Evolutionary conservation across 1,140 invertebrate species (phyloP).

Genomic region (Telenomus remus): DNA sequence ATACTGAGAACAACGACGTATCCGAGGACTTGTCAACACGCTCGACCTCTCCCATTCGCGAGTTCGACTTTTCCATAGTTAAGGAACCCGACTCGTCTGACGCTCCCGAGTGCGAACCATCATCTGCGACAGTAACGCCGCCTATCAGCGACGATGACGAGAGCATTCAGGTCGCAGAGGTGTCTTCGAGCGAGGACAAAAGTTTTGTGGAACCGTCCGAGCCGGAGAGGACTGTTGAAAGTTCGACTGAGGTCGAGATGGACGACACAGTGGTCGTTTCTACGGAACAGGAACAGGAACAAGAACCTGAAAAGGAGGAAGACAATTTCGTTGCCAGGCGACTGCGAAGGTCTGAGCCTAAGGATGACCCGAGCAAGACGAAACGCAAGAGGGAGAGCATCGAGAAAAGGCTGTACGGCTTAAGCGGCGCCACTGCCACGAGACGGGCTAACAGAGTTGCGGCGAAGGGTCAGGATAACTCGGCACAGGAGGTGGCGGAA

Average conservation of each 20-base stretch:
- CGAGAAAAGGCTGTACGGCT: conserved; percentile 27
- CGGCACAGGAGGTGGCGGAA: conserved; percentile 5
- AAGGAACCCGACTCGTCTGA: conserved; percentile 41
- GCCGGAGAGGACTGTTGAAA: neutral
- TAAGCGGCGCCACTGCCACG: conserved; percentile 4
- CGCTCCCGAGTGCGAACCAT: conserved; percentile 5
- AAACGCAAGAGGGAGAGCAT: conserved; percentile 6
- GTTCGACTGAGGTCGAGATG: conserved; percentile 11
- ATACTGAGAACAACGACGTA: conserved; percentile 5
- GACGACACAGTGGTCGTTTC: neutral
- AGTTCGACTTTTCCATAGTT: neutral
- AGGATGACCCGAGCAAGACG: too few species aligned
- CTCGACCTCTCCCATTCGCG: neutral
- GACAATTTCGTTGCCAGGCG: too few species aligned
- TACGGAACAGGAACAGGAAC: neutral
- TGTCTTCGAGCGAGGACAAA: conserved; percentile 65
- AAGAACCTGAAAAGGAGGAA: too few species aligned
- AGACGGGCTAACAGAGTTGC: conserved; percentile 28
- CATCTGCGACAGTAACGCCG: neutral
- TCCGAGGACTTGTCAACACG: neutral
- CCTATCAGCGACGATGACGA: conserved; percentile 11
- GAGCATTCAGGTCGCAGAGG: conserved; percentile 67
- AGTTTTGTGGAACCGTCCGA: conserved; percentile 20
- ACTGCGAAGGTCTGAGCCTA: too few species aligned
- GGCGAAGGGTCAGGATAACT: conserved; percentile 31